Evolutionary conservation across 2,113 vertebrate genomes (phyloP), one percentile per base, ranked within the genome.

Genomic region (Hemicordylus capensis): DNA sequence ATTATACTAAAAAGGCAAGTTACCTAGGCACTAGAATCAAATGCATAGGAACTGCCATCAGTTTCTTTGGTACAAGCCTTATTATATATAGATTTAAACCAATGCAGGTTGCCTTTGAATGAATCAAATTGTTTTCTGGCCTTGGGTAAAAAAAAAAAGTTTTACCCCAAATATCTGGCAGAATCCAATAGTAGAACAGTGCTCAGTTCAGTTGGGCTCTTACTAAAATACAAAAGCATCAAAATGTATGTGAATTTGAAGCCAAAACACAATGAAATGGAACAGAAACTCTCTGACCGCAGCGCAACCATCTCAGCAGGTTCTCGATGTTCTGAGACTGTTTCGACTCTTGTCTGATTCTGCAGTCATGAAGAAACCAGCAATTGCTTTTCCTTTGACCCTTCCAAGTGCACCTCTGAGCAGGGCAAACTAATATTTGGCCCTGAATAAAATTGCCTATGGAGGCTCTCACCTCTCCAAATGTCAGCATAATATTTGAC

Each of bases 121-220:
- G 37, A 89, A 19, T 10, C 12, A 76, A 19, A 66, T 37, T 89
- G 51, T 54, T 88, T 84, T 69, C 39, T 2, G 67, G 58, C 37
- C 72, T 73, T 51, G 54, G n/a, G n/a, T n/a, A n/a, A n/a, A n/a
- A n/a, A n/a, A n/a, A n/a, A n/a, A n/a, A n/a, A n/a, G n/a, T n/a
- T n/a, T 20, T n/a, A 54, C 44, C 51, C 44, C n/a, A 20, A 63
- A 46, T 80, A 51, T 4, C 81, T 81, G 85, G 39, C 61, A 90
- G 88, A 90, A 81, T 44, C 70, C 37, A 46, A 73, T 26, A 15
- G 26, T 46, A 73, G 11, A 44, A 46, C 26, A 12, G 22, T 26
- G 28, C 22, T 44, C 51, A 58, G 37, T 42, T 56, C 34, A 72
- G 1, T 4, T 42, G 54, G 37, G 24, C 14, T 58, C 31, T 42